Evolutionary conservation across 2,888 invertebrate genomes (phyloP), one percentile per base, ranked within the genome.

Genomic region (Choreutis nemorana): DNA sequence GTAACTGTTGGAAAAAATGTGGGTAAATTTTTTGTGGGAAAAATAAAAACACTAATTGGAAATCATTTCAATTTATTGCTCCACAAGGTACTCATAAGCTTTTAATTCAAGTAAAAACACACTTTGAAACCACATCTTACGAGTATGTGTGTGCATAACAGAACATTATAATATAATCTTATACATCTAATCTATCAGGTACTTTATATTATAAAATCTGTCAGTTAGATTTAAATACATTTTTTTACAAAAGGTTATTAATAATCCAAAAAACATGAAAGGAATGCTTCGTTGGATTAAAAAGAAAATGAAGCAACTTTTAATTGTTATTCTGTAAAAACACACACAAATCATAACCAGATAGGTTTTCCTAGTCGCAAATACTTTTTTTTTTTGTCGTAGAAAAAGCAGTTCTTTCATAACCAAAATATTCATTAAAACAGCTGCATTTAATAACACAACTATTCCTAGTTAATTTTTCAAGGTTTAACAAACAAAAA

Each of bases 21-120:
- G n/a, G n/a, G n/a, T n/a, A n/a, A n/a, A n/a, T n/a, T n/a, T n/a
- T n/a, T 6, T 26, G 14, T n/a, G 5, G 7, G 16, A 18, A 23
- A 48, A 59, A 61, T 58, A 36, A 64, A 58, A 55, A 50, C 55
- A 37, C 47, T 33, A 48, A 37, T 42, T 63, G 60, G 54, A 67
- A 65, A 66, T 62, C 53, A 55, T 66, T 62, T 63, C 52, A 50
- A 54, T 66, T 66, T 67, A 67, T 67, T 67, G 67, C 66, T 67
- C 63, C 65, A 64, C 59, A 61, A 60, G 56, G 55, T 63, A 62
- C 55, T 63, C 60, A 57, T 50, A 66, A 65, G 66, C 64, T 51
- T 60, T 54, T 23, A 50, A 31, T 39, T 50, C 56, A 57, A 55
- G 43, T 57, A 57, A 58, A 59, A 59, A 59, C 61, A 62, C 57